These are phyloP conservation scores for Rhyzopertha dominica DNA, from an alignment of 1,140 invertebrate genomes.

Conservation along the genomic window DNA sequence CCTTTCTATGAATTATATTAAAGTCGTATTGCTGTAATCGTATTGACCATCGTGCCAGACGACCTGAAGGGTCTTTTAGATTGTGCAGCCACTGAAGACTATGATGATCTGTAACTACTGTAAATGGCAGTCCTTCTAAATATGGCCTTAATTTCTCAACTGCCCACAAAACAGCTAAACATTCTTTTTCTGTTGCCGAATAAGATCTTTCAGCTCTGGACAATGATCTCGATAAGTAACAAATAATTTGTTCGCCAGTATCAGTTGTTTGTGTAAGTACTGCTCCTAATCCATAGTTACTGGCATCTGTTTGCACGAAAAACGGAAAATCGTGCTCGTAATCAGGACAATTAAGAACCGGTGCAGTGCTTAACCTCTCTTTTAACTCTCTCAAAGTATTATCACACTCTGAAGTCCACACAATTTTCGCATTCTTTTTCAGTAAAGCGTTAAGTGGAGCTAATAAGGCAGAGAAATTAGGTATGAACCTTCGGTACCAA, in stretches of 20 bases:
- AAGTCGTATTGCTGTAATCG: no score
- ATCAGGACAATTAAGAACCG: no score
- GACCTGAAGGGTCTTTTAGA: constrained; percentile 10
- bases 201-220: constrained; percentile 40
- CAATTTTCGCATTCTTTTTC: no score
- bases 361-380: no score
- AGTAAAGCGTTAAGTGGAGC: no score
- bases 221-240: constrained; percentile 32
- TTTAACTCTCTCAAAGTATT: no score
- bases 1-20: no score
- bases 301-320: constrained; percentile 26
- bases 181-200: constrained; percentile 41
- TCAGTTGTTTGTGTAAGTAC: constrained; percentile 10
- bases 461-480: no score
- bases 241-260: constrained; percentile 7
- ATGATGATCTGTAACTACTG: constrained; percentile 23
- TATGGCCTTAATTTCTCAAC: constrained; percentile 37
- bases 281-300: constrained; percentile 13
- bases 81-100: background rate
- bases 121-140: constrained; percentile 39
- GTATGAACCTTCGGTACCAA: no score
- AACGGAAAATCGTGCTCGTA: no score
- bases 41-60: no score
- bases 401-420: no score
- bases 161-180: constrained; percentile 43